Evolutionary conservation across 2,797 vertebrate genomes (phyloP).

Genomic region (Mus spretus): DNA sequence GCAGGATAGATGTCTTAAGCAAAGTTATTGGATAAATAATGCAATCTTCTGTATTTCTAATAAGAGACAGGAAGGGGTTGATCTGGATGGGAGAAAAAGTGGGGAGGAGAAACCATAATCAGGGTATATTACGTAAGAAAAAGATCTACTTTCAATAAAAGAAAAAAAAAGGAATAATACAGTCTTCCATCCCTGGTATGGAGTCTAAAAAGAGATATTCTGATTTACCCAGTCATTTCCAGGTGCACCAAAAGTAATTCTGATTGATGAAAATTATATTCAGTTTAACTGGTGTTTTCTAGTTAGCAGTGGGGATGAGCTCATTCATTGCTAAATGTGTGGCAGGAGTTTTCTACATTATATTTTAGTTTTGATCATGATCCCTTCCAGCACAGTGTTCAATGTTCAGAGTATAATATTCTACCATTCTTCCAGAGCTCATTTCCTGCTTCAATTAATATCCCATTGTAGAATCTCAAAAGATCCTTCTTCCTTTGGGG

Average conservation of each 20-base stretch:
- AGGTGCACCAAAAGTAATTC: not conserved
- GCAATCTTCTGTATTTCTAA: not conserved
- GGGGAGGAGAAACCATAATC: not conserved
- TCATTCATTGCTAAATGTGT: not conserved
- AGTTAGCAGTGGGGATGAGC: not conserved
- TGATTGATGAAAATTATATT: slow-evolving; percentile 7
- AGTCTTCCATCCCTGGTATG: slow-evolving; percentile 2
- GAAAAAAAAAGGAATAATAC: accelerated
- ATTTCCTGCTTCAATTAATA: not conserved
- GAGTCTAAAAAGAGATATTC: not conserved
- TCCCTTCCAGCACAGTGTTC: not conserved
- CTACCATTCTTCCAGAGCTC: not conserved
- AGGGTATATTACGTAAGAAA: not conserved
- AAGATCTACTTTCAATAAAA: not conserved
- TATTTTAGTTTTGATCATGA: not conserved
- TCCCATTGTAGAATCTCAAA: not conserved
- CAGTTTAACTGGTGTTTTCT: slow-evolving; percentile 29
- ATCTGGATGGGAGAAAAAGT: not conserved
- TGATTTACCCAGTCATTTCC: not conserved
- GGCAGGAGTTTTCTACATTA: not conserved
- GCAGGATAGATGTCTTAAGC: not conserved
- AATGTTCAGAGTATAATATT: not conserved
- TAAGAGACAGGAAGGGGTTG: not conserved
- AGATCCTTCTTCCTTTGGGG: not conserved
- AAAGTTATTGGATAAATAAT: slow-evolving; percentile 17